These are phyloP conservation scores for Theretra japonica DNA, from an alignment of 2,888 invertebrate species.

Conservation along the genomic window DNA sequence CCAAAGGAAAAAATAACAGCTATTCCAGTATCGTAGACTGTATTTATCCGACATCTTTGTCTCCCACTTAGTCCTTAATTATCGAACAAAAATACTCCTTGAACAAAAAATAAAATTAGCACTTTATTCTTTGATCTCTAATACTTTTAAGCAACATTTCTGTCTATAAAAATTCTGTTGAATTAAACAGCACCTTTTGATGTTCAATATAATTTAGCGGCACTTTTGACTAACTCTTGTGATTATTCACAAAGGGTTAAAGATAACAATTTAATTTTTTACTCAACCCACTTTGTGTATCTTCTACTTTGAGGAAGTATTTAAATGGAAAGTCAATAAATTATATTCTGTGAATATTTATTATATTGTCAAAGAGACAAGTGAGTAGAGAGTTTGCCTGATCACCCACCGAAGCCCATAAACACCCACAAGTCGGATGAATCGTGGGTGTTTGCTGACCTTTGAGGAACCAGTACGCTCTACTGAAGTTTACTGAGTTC, in stretches of 20 bases:
- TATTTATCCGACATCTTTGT: neutral
- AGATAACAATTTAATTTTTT: neutral
- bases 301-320: neutral
- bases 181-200: slow-evolving; percentile 6
- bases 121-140: neutral
- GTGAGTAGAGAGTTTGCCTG: too few relatives aligned
- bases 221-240: neutral
- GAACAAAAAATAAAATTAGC: neutral
- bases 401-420: too few relatives aligned
- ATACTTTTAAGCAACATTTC: neutral
- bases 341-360: neutral
- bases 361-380: too few relatives aligned
- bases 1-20: neutral
- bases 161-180: neutral
- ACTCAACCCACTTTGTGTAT: neutral
- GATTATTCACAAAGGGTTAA: slow-evolving; percentile 6
- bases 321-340: neutral
- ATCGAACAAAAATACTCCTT: neutral
- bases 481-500: too few relatives aligned
- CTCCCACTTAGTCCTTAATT: neutral
- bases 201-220: slow-evolving; percentile 4
- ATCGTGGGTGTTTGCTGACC: too few relatives aligned
- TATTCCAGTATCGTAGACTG: neutral
- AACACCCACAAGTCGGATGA: too few relatives aligned
- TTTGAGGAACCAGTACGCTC: too few relatives aligned